phyloP scores from a whole-genome alignment of 64 coral and sea anemone species.

The Dendronephthya gigantea region DNA sequence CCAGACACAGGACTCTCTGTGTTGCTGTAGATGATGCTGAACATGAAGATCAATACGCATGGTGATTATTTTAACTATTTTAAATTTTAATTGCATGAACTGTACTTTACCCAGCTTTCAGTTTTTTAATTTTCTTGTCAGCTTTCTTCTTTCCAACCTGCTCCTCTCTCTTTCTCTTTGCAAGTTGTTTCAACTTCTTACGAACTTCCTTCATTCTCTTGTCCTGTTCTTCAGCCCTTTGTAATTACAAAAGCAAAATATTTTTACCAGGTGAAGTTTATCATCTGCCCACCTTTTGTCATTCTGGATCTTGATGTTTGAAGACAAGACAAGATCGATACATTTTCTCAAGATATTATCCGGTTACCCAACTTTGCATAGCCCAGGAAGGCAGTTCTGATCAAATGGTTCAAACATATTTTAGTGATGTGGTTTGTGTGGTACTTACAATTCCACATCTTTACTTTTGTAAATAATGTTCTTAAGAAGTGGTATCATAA shows the following conservation, averaged over 20 bases:
- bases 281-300: no score
- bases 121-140: constrained; percentile 20
- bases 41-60: not conserved
- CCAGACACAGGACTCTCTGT: not conserved
- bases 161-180: constrained; percentile 18
- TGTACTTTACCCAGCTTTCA: constrained; percentile 29
- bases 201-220: constrained; percentile 27
- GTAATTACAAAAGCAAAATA: not conserved
- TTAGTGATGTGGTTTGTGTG: no score
- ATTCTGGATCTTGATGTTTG: no score
- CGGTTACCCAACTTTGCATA: no score
- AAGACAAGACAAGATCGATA: no score
- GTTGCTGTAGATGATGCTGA: not conserved
- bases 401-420: no score
- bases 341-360: no score
- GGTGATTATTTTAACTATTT: not conserved
- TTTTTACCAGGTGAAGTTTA: no score
- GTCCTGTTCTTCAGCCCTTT: constrained; percentile 20
- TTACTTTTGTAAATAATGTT: constrained; percentile 36
- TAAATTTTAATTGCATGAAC: not conserved
- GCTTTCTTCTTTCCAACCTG: constrained; percentile 22
- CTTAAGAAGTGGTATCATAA: constrained; percentile 74
- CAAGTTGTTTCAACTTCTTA: constrained; percentile 24
- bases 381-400: no score
- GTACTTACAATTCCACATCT: not conserved